Percentiles rank a stretch among this genome's conserved stretches.
These are phyloP conservation scores for Apamea sordens DNA, from an alignment of 2,888 invertebrate genomes.

Conservation along the genomic window DNA sequence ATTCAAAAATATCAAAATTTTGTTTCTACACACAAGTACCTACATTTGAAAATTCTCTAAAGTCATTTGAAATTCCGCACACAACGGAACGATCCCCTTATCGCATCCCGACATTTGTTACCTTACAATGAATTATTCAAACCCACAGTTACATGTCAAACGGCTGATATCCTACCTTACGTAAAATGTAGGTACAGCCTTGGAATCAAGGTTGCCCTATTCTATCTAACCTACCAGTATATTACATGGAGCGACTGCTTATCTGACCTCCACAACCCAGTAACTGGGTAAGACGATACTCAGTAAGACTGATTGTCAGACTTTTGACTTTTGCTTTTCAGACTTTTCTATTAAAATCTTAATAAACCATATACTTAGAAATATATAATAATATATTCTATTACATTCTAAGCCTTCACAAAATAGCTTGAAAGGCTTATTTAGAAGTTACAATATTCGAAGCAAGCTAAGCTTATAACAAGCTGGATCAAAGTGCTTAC, in stretches of 20 bases:
- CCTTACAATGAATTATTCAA: slow-evolving; percentile 52
- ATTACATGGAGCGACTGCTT: background rate
- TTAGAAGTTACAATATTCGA: slow-evolving; percentile 31
- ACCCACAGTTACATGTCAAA: slow-evolving; percentile 20
- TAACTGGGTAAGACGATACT: background rate
- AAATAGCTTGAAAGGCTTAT: slow-evolving; percentile 29
- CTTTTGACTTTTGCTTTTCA: background rate
- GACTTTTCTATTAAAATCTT: too few relatives aligned
- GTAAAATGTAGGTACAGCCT: background rate
- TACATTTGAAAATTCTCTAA: background rate
- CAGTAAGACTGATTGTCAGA: background rate
- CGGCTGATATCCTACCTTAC: background rate
- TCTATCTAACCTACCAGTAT: background rate
- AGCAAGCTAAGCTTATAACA: slow-evolving; percentile 35
- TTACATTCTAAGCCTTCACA: background rate
- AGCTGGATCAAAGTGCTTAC: slow-evolving; percentile 39
- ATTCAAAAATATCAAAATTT: background rate
- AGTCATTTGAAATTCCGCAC: slow-evolving; percentile 5
- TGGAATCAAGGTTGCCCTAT: background rate
- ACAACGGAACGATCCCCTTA: background rate
- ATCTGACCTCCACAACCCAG: background rate
- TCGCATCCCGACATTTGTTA: slow-evolving; percentile 29
- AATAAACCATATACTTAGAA: too few relatives aligned
- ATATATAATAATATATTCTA: too few relatives aligned
- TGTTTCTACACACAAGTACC: background rate